Conservation (phyloP, 2,888 invertebrate species). For the Creontiades dilutus region DNA sequence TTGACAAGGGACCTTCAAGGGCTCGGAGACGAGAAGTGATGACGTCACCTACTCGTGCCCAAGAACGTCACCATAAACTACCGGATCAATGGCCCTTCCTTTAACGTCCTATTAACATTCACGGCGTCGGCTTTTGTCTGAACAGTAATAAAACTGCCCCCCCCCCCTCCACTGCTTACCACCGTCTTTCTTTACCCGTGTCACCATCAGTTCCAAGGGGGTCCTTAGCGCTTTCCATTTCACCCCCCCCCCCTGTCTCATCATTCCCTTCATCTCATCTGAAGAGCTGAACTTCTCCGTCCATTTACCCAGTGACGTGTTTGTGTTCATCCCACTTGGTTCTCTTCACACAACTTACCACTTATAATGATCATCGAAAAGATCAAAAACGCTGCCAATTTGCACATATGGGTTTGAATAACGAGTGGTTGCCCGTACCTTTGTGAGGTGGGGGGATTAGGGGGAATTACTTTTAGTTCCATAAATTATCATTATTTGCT, state of each 20-base stretch:
- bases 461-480: too few relatives aligned
- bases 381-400: too few relatives aligned
- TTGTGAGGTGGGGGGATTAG: too few relatives aligned
- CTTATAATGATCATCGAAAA: too few relatives aligned
- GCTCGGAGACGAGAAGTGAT: constrained; percentile 43
- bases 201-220: constrained; percentile 30
- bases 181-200: background rate
- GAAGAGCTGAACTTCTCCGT: background rate
- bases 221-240: constrained; percentile 28
- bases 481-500: too few relatives aligned
- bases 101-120: constrained; percentile 50
- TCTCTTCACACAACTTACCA: background rate
- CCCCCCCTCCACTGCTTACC: background rate
- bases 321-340: background rate
- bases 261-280: background rate
- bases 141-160: constrained; percentile 45
- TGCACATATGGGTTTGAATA: too few relatives aligned
- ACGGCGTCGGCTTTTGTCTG: constrained; percentile 44
- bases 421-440: too few relatives aligned
- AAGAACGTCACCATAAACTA: constrained; percentile 56
- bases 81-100: constrained; percentile 45
- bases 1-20: constrained; percentile 59
- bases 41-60: constrained; percentile 52
- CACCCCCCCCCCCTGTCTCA: background rate
- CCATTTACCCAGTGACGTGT: background rate